These are phyloP conservation scores for Bolborhynchus lineola DNA, from an alignment of 2,113 vertebrate genomes.

Conservation along the genomic window DNA sequence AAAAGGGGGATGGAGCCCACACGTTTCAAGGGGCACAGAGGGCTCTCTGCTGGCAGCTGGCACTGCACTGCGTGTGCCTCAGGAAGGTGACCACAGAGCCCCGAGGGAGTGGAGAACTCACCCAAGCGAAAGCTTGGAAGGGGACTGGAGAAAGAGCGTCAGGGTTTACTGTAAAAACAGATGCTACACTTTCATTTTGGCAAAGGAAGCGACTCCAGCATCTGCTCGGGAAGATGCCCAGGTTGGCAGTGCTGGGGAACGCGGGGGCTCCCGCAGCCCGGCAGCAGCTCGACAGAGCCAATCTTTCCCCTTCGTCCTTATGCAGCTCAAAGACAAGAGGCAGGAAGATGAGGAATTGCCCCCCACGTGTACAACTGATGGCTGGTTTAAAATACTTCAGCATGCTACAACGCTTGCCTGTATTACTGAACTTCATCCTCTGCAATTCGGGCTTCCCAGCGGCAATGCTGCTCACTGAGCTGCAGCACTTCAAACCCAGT, in stretches of 20 bases:
- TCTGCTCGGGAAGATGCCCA: not conserved
- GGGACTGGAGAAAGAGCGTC: accelerated
- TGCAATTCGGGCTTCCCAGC: accelerated
- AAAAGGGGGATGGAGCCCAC: accelerated
- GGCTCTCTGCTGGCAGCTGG: not conserved
- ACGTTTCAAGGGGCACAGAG: accelerated
- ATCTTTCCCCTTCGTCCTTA: not conserved
- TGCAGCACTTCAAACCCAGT: not conserved
- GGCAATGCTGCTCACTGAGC: accelerated
- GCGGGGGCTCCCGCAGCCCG: not conserved
- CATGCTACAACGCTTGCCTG: accelerated
- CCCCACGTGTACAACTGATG: accelerated
- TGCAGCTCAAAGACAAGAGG: not conserved
- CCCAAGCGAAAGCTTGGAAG: not conserved
- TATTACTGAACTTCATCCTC: not conserved
- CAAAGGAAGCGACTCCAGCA: not conserved
- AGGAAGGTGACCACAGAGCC: accelerated
- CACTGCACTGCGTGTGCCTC: accelerated
- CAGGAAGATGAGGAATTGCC: not conserved
- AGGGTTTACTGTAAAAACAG: not conserved
- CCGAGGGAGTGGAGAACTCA: not conserved
- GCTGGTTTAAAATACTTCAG: not conserved
- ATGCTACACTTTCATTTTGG: not conserved
- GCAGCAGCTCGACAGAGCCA: not conserved
- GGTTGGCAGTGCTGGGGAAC: not conserved